A percentile compares a stretch with the other conserved stretches of the same genome.
Conservation (phyloP, 92 coral and sea anemone species). For the Paragorgia papillata region DNA sequence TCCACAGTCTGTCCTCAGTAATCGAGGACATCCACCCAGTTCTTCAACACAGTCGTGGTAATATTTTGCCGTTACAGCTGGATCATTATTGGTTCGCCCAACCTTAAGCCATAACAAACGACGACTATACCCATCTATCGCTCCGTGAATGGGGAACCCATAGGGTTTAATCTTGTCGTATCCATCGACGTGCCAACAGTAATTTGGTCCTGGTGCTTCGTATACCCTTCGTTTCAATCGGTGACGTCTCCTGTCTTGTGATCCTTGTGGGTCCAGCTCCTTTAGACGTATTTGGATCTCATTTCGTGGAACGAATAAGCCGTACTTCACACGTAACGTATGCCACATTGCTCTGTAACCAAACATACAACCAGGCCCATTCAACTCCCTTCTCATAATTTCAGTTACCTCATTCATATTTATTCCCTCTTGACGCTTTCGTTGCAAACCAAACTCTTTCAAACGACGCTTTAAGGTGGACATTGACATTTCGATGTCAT, state of each 20-base stretch:
- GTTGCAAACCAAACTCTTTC: not conserved
- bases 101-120: slow-evolving; percentile 43
- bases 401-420: slow-evolving; percentile 36
- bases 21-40: slow-evolving; percentile 28
- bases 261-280: slow-evolving; percentile 52
- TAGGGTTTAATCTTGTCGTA: slow-evolving; percentile 50
- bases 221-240: slow-evolving; percentile 43
- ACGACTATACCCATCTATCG: slow-evolving; percentile 43
- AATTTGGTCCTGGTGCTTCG: slow-evolving; percentile 44
- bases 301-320: slow-evolving; percentile 22
- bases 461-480: slow-evolving; percentile 3
- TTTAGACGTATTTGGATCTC: slow-evolving; percentile 25
- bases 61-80: slow-evolving; percentile 26
- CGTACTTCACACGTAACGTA: slow-evolving; percentile 52
- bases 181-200: slow-evolving; percentile 50
- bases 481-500: slow-evolving; percentile 6
- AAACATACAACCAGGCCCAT: slow-evolving; percentile 51
- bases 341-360: too few species aligned
- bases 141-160: slow-evolving; percentile 45
- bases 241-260: slow-evolving; percentile 44
- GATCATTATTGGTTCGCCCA: slow-evolving; percentile 33
- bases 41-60: slow-evolving; percentile 34
- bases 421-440: not conserved
- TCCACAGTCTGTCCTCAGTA: slow-evolving; percentile 41
- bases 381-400: slow-evolving; percentile 51